Conservation (phyloP, 2,888 invertebrate species). For the Apodemia mormo region DNA sequence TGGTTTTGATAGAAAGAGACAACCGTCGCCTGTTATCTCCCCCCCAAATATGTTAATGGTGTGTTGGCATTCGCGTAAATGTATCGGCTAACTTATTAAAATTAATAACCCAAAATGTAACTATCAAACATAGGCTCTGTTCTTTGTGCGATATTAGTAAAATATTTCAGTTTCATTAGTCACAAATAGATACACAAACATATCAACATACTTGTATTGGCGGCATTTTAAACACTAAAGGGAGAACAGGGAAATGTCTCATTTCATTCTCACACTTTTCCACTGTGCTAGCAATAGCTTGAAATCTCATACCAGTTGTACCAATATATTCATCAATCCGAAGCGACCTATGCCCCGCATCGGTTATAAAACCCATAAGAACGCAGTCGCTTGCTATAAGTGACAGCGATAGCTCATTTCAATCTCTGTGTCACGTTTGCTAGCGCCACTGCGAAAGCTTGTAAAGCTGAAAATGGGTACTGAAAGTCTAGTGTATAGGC, state of each 20-base stretch:
- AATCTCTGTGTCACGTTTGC: slow-evolving; percentile 97
- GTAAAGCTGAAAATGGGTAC: slow-evolving; percentile 98
- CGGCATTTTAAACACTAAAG: slow-evolving; percentile 5
- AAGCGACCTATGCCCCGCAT: slow-evolving; percentile 37
- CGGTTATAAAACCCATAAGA: slow-evolving; percentile 44
- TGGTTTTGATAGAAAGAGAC: too few species aligned
- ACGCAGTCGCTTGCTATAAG: slow-evolving; percentile 41
- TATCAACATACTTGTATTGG: neutral
- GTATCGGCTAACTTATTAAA: too few species aligned
- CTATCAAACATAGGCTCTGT: neutral
- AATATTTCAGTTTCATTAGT: slow-evolving; percentile 3
- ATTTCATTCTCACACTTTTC: neutral
- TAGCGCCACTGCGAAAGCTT: slow-evolving; percentile 98
- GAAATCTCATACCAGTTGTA: neutral
- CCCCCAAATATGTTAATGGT: too few species aligned
- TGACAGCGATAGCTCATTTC: slow-evolving; percentile 82
- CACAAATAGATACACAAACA: neutral
- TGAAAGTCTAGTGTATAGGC: slow-evolving; percentile 99
- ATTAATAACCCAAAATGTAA: neutral
- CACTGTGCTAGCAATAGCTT: neutral
- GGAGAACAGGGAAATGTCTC: slow-evolving; percentile 14
- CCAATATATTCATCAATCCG: slow-evolving; percentile 3
- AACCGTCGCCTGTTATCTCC: too few species aligned
- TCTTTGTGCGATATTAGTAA: neutral
- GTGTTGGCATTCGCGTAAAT: too few species aligned